These are phyloP conservation scores for Bombus cullumanus DNA, from an alignment of 1,140 invertebrate species.

Conservation along the genomic window DNA sequence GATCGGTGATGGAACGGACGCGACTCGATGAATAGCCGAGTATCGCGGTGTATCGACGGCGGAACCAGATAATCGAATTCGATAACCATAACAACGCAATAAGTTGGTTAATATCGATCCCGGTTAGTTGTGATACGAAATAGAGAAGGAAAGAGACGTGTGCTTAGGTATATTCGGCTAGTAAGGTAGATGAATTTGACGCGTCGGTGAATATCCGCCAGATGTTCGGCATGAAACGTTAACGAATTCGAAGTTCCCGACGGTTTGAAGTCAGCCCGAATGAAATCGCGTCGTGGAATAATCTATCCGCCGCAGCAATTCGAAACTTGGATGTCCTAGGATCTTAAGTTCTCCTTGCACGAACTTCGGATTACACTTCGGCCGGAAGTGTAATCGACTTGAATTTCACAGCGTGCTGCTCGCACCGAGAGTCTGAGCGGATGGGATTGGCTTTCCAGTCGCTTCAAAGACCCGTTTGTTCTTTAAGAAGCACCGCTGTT, in stretches of 20 bases:
- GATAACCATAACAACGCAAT: slow-evolving; percentile 18
- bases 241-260: slow-evolving; percentile 51
- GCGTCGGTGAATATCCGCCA: slow-evolving; percentile 31
- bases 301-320: slow-evolving; percentile 55
- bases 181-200: slow-evolving; percentile 40
- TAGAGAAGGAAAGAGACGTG: too few species aligned
- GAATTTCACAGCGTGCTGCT: slow-evolving; percentile 58
- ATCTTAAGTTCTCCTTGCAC: slow-evolving; percentile 58
- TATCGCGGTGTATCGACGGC: background rate
- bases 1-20: background rate
- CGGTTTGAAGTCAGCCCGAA: slow-evolving; percentile 55
- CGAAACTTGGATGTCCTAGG: slow-evolving; percentile 60
- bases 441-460: slow-evolving; percentile 55
- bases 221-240: slow-evolving; percentile 51
- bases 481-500: slow-evolving; percentile 52
- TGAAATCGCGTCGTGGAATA: slow-evolving; percentile 51
- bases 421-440: slow-evolving; percentile 14
- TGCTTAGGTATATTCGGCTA: background rate
- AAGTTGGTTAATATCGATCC: slow-evolving; percentile 42
- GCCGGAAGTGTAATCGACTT: slow-evolving; percentile 62
- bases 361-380: slow-evolving; percentile 64
- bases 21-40: background rate
- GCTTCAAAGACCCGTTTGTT: slow-evolving; percentile 58
- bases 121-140: too few species aligned
- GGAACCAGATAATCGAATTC: background rate